These are phyloP conservation scores for Phrynosoma blainvillii DNA, from an alignment of 2,113 vertebrate genomes.

Conservation along the genomic window DNA sequence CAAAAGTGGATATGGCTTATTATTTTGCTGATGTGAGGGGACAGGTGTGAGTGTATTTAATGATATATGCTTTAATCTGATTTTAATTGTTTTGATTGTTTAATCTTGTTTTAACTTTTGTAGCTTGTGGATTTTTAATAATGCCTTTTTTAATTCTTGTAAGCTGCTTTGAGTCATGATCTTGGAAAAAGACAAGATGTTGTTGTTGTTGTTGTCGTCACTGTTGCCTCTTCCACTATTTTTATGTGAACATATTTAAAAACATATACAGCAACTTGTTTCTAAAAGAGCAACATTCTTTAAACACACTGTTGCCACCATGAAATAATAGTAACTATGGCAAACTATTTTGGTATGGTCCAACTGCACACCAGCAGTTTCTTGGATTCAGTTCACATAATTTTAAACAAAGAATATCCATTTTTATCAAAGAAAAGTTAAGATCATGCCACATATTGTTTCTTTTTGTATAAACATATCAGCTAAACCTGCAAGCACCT, in stretches of 20 bases:
- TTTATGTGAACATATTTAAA: neutral
- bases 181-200: too few relatives aligned
- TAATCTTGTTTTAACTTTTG: too few relatives aligned
- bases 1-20: neutral
- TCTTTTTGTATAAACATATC: neutral
- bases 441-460: neutral
- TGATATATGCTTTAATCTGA: too few relatives aligned
- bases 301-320: neutral
- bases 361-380: neutral
- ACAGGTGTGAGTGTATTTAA: too few relatives aligned
- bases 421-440: neutral
- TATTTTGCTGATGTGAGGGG: too few relatives aligned
- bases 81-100: too few relatives aligned
- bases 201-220: too few relatives aligned
- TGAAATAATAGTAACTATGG: neutral
- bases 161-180: too few relatives aligned
- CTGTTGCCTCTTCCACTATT: neutral
- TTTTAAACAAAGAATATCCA: neutral
- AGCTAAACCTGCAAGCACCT: neutral
- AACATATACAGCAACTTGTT: neutral
- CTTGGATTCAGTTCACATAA: neutral
- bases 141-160: too few relatives aligned
- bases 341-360: neutral
- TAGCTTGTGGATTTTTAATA: too few relatives aligned
- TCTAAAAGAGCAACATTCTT: neutral